A percentile compares a stretch with the other conserved stretches of the same genome.
Conservation (phyloP, 1,140 invertebrate genomes). For the Periplaneta americana region DNA sequence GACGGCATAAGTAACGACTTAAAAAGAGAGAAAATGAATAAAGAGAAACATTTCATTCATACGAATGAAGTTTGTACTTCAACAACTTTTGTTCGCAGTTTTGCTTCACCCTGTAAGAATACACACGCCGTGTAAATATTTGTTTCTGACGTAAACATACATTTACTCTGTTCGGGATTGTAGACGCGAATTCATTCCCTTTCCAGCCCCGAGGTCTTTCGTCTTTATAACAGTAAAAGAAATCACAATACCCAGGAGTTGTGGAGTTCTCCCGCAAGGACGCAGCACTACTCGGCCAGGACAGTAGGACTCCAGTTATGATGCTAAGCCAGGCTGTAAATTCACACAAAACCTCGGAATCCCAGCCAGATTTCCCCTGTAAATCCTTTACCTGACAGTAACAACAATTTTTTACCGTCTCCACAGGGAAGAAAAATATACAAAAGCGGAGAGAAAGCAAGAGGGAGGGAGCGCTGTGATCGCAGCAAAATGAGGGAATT, state of each 20-base stretch:
- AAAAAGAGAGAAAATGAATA: no score
- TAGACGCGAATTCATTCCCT: neutral
- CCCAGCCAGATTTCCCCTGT: constrained; percentile 2
- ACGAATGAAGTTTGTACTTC: no score
- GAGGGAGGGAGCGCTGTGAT: neutral
- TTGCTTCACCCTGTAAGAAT: no score
- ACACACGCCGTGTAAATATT: no score
- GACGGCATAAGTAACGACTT: no score
- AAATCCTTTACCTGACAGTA: constrained; percentile 1
- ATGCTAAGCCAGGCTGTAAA: constrained; percentile 3
- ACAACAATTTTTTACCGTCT: constrained; percentile 1
- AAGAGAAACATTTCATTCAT: no score
- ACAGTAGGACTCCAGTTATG: neutral
- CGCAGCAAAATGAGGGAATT: constrained; percentile 1
- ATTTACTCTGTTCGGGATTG: no score
- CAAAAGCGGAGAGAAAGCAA: neutral
- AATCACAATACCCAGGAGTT: no score
- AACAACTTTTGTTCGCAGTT: no score
- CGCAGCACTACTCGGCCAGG: no score
- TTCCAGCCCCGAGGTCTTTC: neutral
- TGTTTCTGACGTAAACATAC: no score
- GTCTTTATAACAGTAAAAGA: neutral
- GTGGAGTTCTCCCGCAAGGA: no score
- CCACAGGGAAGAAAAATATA: neutral
- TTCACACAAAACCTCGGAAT: constrained; percentile 2